Evolutionary conservation across 2,113 vertebrate species (phyloP).

Genomic region (Cyanoramphus novaezelandiae): DNA sequence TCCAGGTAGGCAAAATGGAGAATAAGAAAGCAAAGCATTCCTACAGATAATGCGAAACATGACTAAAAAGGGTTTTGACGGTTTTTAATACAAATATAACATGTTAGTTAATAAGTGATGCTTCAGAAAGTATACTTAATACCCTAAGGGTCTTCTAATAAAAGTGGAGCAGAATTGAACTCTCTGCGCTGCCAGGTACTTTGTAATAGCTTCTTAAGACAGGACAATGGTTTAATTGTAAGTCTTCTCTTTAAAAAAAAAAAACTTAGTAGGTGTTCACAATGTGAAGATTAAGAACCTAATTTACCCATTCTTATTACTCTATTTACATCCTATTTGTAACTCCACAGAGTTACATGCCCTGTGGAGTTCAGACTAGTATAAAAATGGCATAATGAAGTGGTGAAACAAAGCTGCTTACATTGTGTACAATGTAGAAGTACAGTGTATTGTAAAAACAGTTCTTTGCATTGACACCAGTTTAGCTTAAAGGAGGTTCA

Average conservation of each 20-base stretch:
- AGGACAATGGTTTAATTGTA: conserved; percentile 25
- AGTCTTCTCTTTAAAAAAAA: neutral
- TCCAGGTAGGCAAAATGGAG: neutral
- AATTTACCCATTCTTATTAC: conserved; percentile 13
- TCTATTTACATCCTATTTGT: conserved; percentile 20
- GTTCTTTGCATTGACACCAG: neutral
- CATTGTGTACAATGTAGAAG: neutral
- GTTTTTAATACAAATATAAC: conserved; percentile 26
- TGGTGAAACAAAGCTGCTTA: neutral
- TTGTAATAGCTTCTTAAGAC: conserved; percentile 21
- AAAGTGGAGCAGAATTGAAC: conserved; percentile 10
- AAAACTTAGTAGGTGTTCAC: neutral
- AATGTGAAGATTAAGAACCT: conserved; percentile 14
- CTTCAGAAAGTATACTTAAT: conserved; percentile 4
- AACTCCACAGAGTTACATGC: neutral
- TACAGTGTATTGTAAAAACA: neutral
- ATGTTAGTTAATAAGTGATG: conserved; percentile 8
- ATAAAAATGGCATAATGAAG: neutral
- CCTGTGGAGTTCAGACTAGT: neutral
- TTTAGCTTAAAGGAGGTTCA: neutral
- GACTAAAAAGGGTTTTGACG: neutral
- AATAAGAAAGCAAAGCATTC: conserved; percentile 25
- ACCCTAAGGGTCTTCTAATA: conserved; percentile 27
- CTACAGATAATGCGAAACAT: conserved; percentile 11
- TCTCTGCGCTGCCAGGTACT: neutral